phyloP scores from a whole-genome alignment of 2,113 vertebrate species.

The Pogona vitticeps region DNA sequence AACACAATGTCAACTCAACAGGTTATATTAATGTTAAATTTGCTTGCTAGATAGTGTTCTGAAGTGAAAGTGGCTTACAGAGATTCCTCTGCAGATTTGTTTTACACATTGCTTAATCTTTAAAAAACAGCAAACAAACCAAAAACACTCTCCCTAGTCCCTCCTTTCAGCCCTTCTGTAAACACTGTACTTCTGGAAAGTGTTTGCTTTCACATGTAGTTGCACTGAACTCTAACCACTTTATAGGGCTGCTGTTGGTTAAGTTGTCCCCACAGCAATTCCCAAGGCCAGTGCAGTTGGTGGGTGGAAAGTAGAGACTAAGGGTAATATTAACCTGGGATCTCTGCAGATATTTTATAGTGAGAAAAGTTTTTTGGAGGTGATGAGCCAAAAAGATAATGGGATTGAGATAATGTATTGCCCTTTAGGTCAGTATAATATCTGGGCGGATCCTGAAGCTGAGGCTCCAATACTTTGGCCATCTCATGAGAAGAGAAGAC shows the following conservation, averaged over 20 bases:
- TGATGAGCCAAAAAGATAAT: slow-evolving; percentile 53
- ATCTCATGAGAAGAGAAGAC: too few relatives aligned
- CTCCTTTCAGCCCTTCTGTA: slow-evolving; percentile 24
- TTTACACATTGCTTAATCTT: not conserved
- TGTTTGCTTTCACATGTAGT: slow-evolving; percentile 36
- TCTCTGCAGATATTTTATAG: slow-evolving; percentile 40
- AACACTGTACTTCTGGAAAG: slow-evolving; percentile 28
- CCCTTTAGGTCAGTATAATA: slow-evolving; percentile 71
- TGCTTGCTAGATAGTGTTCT: slow-evolving; percentile 52
- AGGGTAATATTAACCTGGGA: slow-evolving; percentile 33
- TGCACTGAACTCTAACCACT: slow-evolving; percentile 7
- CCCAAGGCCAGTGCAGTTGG: slow-evolving; percentile 27
- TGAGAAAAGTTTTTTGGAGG: slow-evolving; percentile 66
- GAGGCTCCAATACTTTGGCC: too few relatives aligned
- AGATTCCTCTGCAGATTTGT: slow-evolving; percentile 29
- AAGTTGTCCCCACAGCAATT: slow-evolving; percentile 20
- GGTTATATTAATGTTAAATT: slow-evolving; percentile 64
- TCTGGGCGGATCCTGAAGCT: too few relatives aligned
- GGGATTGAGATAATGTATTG: slow-evolving; percentile 69
- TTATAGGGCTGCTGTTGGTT: slow-evolving; percentile 17
- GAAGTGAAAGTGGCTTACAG: slow-evolving; percentile 38
- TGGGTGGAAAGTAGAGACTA: slow-evolving; percentile 31
- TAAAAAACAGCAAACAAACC: slow-evolving; percentile 20
- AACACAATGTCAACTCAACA: slow-evolving; percentile 30
- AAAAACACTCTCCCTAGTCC: not conserved